Evolutionary conservation across 1,140 invertebrate genomes (phyloP), one percentile per base, ranked within the genome.

Genomic region (Eupristina koningsbergeri): DNA sequence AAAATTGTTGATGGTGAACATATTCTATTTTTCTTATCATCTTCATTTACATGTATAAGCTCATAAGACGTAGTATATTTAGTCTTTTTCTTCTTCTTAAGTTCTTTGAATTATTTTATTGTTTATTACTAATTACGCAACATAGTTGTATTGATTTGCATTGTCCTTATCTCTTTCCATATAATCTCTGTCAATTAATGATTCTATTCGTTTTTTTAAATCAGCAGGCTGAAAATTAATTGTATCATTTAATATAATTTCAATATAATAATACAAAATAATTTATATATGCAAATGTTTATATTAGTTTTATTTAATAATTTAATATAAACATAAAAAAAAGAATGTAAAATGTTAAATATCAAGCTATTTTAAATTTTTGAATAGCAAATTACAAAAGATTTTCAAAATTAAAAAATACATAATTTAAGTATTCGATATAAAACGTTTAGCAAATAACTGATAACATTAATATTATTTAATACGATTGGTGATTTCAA

Each of bases 131-230:
- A 74, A 61, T 94, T 97, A 99, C 88, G 98, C 98, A 90, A 99
- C 98, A 92, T 99, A 99, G 93, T 99, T 98, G 93, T 99, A 99
- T 91, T 98, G 96, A 93, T 99, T 99, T 83, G 98, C 95, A 93
- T 98, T 99, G 91, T 99, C 98, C 92, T 99, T 98, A 91, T 99
- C 98, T 81, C 98, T 94, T 91, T 99, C 97, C 97, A 99, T 98
- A 91, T 99, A 99, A 92, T 99, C 98, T 89, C 98, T 94, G 90
- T 99, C 98, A 89, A 99, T 99, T 26, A 99, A 93, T 58, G 98
- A 99, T 92, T 99, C 98, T 86, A 99, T 99, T 83, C 98, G 94
- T 91, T 99, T 99, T 93, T 99, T 99, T 88, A 99, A 94, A 93
- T 99, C 98, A 74, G 97, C 95, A 87, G 98, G 97, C 97, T 98